Evolutionary conservation across 2,888 invertebrate species (phyloP), one percentile per base, ranked within the genome.

Genomic region (Cerceris ruficornis): DNA sequence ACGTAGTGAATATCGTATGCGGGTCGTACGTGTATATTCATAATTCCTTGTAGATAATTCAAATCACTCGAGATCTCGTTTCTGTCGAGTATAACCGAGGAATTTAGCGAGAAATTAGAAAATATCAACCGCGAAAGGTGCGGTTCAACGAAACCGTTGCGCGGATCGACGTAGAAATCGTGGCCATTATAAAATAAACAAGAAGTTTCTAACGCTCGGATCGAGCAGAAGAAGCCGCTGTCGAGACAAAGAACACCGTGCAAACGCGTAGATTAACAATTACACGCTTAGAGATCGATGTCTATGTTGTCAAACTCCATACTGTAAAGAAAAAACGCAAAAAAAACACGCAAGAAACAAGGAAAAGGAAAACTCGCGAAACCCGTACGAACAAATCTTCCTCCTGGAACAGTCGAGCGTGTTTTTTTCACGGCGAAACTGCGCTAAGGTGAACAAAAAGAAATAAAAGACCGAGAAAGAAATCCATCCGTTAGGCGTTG

Each of bases 1-100:
- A 75, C 17, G 41, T 83, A 83, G 75, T 39, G 49, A 81, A 69
- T 52, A 69, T 64, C 77, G 81, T 82, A 75, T 70, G 81, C 75
- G 68, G 81, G 74, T 77, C 77, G 72, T 82, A 77, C 80, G 80
- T 59, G 1, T 46, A 50, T 43, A 52, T 58, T 54, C 52, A 39
- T 69, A 68, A 49, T 52, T 39, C 17, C 65, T 57, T 57, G 55
- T 81, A 79, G 80, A 42, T 66, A 80, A 69, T 41, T 39, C 42
- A 64, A 64, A 41, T 41, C 60, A 1, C 65, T 61, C 65, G 74
- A 39, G 8, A 8, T 66, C 65, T 60, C 54, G 43, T 71, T 50
- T 52, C 9, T 28, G 6, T 6, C 57, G 11, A 57, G 28, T 41
- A 15, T 13, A 11, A 15, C 49, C 57, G 70, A 58, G 66, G 9